Evolutionary conservation across 2,888 invertebrate species (phyloP).

Genomic region (Volucella inflata): DNA sequence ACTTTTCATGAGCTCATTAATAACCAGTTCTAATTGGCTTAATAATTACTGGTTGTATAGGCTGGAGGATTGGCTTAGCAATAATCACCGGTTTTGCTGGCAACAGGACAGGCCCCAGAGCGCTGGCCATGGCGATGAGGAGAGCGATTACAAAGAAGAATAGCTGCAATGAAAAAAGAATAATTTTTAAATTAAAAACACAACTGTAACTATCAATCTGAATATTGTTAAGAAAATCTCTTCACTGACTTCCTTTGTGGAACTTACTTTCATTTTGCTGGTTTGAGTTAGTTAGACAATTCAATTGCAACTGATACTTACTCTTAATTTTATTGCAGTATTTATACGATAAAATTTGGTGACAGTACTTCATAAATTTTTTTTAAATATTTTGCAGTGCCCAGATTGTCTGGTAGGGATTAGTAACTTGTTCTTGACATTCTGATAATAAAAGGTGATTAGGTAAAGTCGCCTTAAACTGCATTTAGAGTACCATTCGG

Average conservation of each 20-base stretch:
- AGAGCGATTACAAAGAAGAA: slow-evolving; percentile 5
- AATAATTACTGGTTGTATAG: background rate
- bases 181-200: background rate
- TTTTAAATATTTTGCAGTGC: too few relatives aligned
- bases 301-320: slow-evolving; percentile 29
- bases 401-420: too few relatives aligned
- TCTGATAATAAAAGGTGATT: too few relatives aligned
- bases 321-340: background rate
- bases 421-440: too few relatives aligned
- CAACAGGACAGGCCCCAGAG: background rate
- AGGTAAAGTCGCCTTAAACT: too few relatives aligned
- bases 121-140: background rate
- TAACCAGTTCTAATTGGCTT: too few relatives aligned
- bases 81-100: background rate
- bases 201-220: too few relatives aligned
- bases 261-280: slow-evolving; percentile 39
- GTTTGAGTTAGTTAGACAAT: slow-evolving; percentile 18
- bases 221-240: too few relatives aligned
- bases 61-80: background rate
- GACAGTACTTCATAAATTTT: background rate
- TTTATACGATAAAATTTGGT: slow-evolving; percentile 13
- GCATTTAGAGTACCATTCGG: too few relatives aligned
- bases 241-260: background rate
- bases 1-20: too few relatives aligned
- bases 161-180: background rate